Conservation (phyloP, 2,888 invertebrate species). For the Zygaena filipendulae region DNA sequence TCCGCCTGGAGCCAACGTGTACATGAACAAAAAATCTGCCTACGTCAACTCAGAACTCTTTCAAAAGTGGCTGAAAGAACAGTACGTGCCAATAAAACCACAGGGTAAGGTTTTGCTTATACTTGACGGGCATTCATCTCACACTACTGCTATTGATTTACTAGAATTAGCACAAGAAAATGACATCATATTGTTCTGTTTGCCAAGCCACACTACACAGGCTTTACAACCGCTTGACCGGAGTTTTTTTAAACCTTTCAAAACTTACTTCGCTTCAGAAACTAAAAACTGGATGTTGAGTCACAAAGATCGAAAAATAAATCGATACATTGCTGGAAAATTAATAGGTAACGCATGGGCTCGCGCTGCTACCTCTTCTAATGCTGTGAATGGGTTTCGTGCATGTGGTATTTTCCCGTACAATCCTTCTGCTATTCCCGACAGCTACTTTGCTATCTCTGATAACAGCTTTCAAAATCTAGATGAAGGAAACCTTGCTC, state of each 20-base stretch:
- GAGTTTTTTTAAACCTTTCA: constrained; percentile 8
- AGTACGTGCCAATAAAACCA: constrained; percentile 19
- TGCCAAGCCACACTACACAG: constrained; percentile 15
- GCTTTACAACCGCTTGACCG: constrained; percentile 15
- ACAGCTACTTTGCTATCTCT: constrained; percentile 4
- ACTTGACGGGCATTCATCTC: constrained; percentile 24
- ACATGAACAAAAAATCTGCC: constrained; percentile 20
- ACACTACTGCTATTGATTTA: constrained; percentile 16
- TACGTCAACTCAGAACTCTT: constrained; percentile 20
- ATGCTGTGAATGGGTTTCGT: constrained; percentile 5
- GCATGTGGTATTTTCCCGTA: constrained; percentile 5
- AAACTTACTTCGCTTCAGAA: constrained; percentile 6
- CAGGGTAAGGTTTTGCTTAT: constrained; percentile 21
- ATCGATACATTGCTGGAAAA: constrained; percentile 3
- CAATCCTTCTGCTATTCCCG: constrained; percentile 4
- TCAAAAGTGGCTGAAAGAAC: constrained; percentile 16
- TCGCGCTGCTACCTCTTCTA: constrained; percentile 6
- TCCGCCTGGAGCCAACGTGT: constrained; percentile 16
- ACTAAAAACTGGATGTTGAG: constrained; percentile 3
- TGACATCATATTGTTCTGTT: constrained; percentile 15
- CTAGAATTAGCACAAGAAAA: constrained; percentile 17
- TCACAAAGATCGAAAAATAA: constrained; percentile 2
- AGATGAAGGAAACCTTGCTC: too few species aligned
- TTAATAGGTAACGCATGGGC: constrained; percentile 7
- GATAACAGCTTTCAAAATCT: constrained; percentile 3